These are phyloP conservation scores for Macrobrachium nipponense DNA, from an alignment of 1,140 invertebrate species.

Conservation along the genomic window DNA sequence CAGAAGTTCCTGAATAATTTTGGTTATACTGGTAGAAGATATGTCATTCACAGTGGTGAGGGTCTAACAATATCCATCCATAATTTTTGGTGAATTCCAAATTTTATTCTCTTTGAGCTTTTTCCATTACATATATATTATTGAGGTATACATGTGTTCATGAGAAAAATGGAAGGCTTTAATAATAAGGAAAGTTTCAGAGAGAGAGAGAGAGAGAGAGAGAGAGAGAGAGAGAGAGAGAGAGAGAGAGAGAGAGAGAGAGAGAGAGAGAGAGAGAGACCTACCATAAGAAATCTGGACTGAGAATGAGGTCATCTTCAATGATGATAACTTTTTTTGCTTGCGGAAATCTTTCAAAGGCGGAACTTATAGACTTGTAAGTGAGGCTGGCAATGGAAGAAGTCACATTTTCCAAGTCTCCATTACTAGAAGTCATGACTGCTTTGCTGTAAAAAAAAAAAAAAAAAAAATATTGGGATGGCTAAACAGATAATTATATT, in stretches of 20 bases:
- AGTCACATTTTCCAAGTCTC: background rate
- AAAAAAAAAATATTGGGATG: no score
- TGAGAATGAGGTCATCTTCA: conserved; percentile 22
- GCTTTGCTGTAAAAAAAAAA: no score
- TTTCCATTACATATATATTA: background rate
- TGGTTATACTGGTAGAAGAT: no score
- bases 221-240: conserved; percentile 7
- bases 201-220: background rate
- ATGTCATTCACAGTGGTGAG: no score
- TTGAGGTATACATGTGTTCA: background rate
- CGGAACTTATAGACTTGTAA: background rate
- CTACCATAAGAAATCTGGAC: conserved; percentile 29
- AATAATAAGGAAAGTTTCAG: background rate
- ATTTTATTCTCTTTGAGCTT: background rate
- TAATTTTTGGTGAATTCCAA: background rate
- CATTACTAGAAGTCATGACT: no score
- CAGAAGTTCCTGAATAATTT: no score
- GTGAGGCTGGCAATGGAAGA: conserved; percentile 12
- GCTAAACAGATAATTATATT: no score
- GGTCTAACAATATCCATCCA: no score
- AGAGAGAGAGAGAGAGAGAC: background rate
- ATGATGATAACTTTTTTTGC: conserved; percentile 29
- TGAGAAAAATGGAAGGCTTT: background rate
- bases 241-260: background rate
- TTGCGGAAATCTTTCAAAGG: conserved; percentile 12